These are phyloP conservation scores for Megaustenia siamemsis DNA, from an alignment of 2,888 invertebrate species.

Conservation along the genomic window DNA sequence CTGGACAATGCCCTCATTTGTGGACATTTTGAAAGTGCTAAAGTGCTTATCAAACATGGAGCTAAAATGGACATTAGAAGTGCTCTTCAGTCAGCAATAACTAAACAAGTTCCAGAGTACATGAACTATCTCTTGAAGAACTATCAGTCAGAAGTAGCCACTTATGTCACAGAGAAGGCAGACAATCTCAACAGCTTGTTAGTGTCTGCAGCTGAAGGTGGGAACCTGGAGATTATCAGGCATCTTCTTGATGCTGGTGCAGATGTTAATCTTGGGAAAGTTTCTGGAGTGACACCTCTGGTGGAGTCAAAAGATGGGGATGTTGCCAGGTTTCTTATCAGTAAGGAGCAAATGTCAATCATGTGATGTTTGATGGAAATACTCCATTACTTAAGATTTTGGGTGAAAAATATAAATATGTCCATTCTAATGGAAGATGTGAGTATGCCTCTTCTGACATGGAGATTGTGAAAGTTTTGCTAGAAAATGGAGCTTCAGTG, in stretches of 20 bases:
- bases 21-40: constrained; percentile 1
- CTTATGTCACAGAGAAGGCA: background rate
- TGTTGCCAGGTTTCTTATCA: background rate
- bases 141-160: background rate
- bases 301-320: background rate
- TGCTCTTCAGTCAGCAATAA: background rate
- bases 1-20: background rate
- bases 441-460: background rate
- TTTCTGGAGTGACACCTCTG: background rate
- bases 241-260: background rate
- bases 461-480: background rate
- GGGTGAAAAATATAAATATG: too few relatives aligned
- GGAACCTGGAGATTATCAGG: background rate
- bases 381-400: background rate
- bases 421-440: too few relatives aligned
- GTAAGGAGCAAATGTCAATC: background rate
- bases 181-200: background rate
- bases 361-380: background rate
- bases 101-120: background rate
- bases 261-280: background rate
- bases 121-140: constrained; percentile 13
- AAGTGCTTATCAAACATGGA: background rate
- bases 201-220: background rate
- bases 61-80: background rate
- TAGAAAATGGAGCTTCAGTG: background rate